Evolutionary conservation across 2,888 invertebrate species (phyloP).

Genomic region (Phengaris alcon): DNA sequence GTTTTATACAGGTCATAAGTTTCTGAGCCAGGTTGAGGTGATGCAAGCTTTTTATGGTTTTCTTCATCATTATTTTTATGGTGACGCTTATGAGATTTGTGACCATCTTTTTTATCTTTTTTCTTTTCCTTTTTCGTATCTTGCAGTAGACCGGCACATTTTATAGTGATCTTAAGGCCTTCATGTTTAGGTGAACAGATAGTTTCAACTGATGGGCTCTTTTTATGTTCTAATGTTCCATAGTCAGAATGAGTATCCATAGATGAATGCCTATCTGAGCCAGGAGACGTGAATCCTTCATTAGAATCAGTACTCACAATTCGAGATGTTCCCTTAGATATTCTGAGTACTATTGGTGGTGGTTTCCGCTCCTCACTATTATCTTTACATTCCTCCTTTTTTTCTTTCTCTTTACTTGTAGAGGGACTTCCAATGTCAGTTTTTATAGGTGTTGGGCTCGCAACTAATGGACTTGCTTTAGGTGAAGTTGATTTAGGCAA

Average conservation of each 20-base stretch:
- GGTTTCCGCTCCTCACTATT: constrained; percentile 75
- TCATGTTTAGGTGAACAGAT: constrained; percentile 75
- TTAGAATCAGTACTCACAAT: constrained; percentile 83
- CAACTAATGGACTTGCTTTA: constrained; percentile 67
- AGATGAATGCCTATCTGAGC: constrained; percentile 73
- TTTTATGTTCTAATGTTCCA: constrained; percentile 60
- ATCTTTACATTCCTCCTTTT: constrained; percentile 64
- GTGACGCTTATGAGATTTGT: constrained; percentile 73
- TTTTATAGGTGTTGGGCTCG: constrained; percentile 63
- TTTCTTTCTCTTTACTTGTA: constrained; percentile 63
- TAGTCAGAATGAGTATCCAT: constrained; percentile 70
- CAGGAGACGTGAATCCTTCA: constrained; percentile 79
- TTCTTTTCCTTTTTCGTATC: constrained; percentile 70
- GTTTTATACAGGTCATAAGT: constrained; percentile 75
- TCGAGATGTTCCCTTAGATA: constrained; percentile 87
- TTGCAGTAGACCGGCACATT: constrained; percentile 65
- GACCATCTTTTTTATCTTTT: constrained; percentile 72
- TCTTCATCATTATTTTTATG: constrained; percentile 68
- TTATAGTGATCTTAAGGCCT: constrained; percentile 75
- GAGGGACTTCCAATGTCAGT: constrained; percentile 67
- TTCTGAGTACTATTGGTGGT: constrained; percentile 92
- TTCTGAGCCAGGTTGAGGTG: constrained; percentile 75
- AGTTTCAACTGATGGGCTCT: constrained; percentile 66
- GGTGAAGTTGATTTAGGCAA: constrained; percentile 63
- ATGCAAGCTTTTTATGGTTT: constrained; percentile 59